Evolutionary conservation across 2,113 vertebrate genomes (phyloP).

Genomic region (Malurus melanocephalus): DNA sequence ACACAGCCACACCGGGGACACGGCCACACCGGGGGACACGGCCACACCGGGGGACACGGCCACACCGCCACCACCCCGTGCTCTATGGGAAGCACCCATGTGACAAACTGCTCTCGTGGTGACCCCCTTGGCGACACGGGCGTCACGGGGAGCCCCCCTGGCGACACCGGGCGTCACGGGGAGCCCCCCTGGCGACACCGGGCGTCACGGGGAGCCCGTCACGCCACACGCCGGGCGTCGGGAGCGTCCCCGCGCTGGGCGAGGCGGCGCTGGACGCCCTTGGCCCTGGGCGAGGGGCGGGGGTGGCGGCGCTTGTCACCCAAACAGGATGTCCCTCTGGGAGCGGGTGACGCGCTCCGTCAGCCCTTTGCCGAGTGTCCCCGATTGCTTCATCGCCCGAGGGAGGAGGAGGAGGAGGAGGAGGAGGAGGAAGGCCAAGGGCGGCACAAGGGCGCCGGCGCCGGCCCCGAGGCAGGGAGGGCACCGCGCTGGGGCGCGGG

Average conservation of each 20-base stretch:
- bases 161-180: fast-evolving
- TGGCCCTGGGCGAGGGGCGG: slow-evolving; percentile 4
- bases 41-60: no score
- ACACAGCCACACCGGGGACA: no score
- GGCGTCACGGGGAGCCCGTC: not conserved
- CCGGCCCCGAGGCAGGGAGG: slow-evolving; percentile 35
- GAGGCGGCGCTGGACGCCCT: not conserved
- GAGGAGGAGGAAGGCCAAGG: slow-evolving; percentile 51
- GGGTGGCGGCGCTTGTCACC: slow-evolving; percentile 1
- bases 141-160: no score
- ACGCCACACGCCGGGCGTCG: not conserved
- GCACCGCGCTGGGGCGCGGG: not conserved
- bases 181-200: not conserved
- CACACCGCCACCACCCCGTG: fast-evolving
- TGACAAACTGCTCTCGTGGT: fast-evolving
- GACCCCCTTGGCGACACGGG: fast-evolving
- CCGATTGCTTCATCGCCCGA: slow-evolving; percentile 56
- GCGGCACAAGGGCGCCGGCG: slow-evolving; percentile 52
- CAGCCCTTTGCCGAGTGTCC: slow-evolving; percentile 50
- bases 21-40: no score
- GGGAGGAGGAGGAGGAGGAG: slow-evolving; percentile 46
- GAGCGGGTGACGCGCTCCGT: slow-evolving; percentile 52
- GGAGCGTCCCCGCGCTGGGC: not conserved
- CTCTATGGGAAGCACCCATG: fast-evolving
- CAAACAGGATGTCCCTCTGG: slow-evolving; percentile 47